These are phyloP conservation scores for Drosophila auraria DNA, from an alignment of 1,140 invertebrate species.

Conservation along the genomic window DNA sequence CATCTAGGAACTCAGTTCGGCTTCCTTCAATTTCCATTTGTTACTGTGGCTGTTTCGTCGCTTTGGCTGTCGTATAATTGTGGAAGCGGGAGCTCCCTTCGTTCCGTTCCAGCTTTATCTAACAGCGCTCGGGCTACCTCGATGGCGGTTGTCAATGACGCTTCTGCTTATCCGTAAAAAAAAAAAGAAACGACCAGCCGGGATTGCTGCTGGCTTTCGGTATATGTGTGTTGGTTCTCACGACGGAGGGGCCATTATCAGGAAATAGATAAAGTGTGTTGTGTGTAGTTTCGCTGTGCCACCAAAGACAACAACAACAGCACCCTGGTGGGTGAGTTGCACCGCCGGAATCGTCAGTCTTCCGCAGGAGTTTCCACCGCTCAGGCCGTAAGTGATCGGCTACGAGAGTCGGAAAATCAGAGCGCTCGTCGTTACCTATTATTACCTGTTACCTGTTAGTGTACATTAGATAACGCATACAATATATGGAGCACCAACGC, in stretches of 20 bases:
- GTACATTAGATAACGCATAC: conserved; percentile 75
- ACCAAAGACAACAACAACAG: conserved; percentile 19
- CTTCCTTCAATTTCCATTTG: neutral
- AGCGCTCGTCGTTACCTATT: conserved; percentile 12
- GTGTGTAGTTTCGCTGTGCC: conserved; percentile 38
- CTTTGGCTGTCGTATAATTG: neutral
- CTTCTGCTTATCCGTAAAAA: conserved; percentile 42
- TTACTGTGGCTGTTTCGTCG: neutral
- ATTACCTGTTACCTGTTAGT: conserved; percentile 61
- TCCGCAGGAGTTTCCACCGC: conserved; percentile 48
- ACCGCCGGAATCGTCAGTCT: conserved; percentile 58
- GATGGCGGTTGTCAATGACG: conserved; percentile 48
- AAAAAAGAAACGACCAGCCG: conserved; percentile 29
- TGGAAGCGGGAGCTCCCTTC: conserved; percentile 5
- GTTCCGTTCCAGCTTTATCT: conserved; percentile 24
- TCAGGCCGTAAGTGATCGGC: conserved; percentile 36
- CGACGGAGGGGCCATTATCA: conserved; percentile 42
- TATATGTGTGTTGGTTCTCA: conserved; percentile 30
- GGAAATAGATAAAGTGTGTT: conserved; percentile 52
- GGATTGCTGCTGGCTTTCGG: conserved; percentile 16
- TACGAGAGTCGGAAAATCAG: conserved; percentile 29
- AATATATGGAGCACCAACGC: conserved; percentile 57
- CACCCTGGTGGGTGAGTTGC: conserved; percentile 30
- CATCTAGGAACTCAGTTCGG: neutral
- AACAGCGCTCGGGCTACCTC: conserved; percentile 20